Percentiles rank a stretch among this genome's conserved stretches.
Conservation (phyloP, 1,140 invertebrate genomes). For the Eupeodes corollae region DNA sequence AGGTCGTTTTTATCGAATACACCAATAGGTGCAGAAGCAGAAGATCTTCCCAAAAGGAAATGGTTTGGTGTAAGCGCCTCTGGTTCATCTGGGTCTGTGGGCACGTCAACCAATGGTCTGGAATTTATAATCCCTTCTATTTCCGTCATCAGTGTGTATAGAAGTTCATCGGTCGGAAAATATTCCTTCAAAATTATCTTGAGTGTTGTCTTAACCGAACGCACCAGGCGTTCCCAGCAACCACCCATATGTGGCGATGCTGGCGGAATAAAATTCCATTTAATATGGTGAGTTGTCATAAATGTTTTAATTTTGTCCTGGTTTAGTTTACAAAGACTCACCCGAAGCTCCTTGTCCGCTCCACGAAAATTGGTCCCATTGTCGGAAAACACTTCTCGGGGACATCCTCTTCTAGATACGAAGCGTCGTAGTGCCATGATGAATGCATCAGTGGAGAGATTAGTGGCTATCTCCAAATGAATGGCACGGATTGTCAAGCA, state of each 20-base stretch:
- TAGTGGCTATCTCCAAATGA: constrained; percentile 8
- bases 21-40: background rate
- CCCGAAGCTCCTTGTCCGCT: background rate
- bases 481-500: constrained; percentile 9
- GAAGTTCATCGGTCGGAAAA: constrained; percentile 12
- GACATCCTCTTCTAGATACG: background rate
- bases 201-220: constrained; percentile 15
- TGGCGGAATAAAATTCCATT: constrained; percentile 20
- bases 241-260: constrained; percentile 17
- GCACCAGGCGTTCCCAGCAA: constrained; percentile 18
- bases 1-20: background rate
- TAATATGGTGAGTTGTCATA: background rate
- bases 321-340: background rate
- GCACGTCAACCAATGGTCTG: constrained; percentile 6
- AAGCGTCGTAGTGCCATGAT: constrained; percentile 7
- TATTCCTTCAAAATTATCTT: constrained; percentile 4
- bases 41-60: background rate
- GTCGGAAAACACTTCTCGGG: background rate
- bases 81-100: constrained; percentile 2
- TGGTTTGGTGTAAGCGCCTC: constrained; percentile 22
- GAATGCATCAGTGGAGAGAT: constrained; percentile 1
- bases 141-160: constrained; percentile 8
- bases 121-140: constrained; percentile 11
- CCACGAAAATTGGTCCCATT: background rate
- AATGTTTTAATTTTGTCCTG: background rate